phyloP scores from a whole-genome alignment of 37 sponge, comb jelly and placozoan genomes.

The Aplysina aerophoba region DNA sequence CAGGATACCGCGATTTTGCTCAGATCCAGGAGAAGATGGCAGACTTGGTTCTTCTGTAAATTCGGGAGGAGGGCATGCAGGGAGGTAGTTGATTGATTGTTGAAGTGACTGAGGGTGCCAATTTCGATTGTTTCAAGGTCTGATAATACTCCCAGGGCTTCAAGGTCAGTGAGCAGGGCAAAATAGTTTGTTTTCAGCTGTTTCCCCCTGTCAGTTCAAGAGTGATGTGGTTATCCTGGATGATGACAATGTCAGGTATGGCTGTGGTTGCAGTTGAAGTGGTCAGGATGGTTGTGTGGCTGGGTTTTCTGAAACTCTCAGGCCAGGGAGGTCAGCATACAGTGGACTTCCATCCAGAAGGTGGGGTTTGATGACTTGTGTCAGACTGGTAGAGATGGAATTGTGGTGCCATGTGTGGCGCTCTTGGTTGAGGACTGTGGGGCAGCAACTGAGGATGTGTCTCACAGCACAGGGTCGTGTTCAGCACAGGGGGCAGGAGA shows the following conservation, averaged over 20 bases:
- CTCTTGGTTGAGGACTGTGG: constrained; percentile 2
- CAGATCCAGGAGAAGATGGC: too few species aligned
- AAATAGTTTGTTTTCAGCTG: background rate
- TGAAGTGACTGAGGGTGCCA: constrained; percentile 15
- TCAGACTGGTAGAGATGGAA: background rate
- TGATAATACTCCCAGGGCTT: background rate
- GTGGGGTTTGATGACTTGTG: background rate
- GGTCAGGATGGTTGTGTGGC: constrained; percentile 14
- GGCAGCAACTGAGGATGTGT: constrained; percentile 36
- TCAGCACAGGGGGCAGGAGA: constrained; percentile 20
- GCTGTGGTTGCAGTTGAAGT: constrained; percentile 1
- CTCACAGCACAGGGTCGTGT: background rate
- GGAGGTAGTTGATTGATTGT: background rate
- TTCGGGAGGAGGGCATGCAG: background rate
- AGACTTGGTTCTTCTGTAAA: too few species aligned
- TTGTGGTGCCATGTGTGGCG: constrained; percentile 40
- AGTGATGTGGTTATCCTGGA: background rate
- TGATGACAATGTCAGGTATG: constrained; percentile 34
- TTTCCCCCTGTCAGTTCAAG: constrained; percentile 8
- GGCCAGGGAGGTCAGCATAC: constrained; percentile 10
- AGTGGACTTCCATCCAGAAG: background rate
- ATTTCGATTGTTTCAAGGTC: background rate
- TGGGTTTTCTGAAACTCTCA: background rate
- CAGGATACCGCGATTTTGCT: too few species aligned
- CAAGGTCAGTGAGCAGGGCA: constrained; percentile 8